Base-by-base conservation (phyloP, 1,140 invertebrate genomes). In the Drosophila pachea region DNA sequence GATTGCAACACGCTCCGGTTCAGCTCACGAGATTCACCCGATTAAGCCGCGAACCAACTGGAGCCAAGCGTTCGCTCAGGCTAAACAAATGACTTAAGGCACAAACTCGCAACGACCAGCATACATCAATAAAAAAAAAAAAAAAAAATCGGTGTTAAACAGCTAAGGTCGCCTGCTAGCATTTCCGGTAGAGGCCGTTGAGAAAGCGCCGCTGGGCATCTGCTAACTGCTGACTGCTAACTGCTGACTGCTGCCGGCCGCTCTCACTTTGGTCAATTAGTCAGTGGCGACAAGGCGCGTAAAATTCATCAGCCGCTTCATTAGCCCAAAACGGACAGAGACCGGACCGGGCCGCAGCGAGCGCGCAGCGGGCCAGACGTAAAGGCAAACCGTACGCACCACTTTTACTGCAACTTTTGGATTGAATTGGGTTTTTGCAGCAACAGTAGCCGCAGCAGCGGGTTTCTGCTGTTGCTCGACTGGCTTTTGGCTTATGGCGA, bases 251-350 rank as follows among this genome's bases (percentile, higher is more conserved):
- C 29, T 42, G 60, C n/a, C n/a, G n/a, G 11, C 67, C 58, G 72
- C 77, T 81, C 77, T 81, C 77, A 76, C 77, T 81, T 74, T 63
- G 50, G 45, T 35, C 76, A 68, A 73, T 81, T 81, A 76, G 77
- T 81, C 69, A 81, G 76, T 56, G 61, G 68, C 69, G 73, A 74
- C 68, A 74, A 72, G 36, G 48, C 60, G 68, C 65, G 54, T 62
- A 55, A 71, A 74, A 67, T 69, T 69, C 61, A 69, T 69, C 61
- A 69, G 43, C 67, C 49, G 63, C 63, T 71, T 71, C 63, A 67
- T 60, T 71, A 71, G 68, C 43, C 43, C 22, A 22, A 22, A 50
- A 29, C 31, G 11, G 43, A 36, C 32, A 36, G 48, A 47, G 42
- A 32, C 33, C 16, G 40, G 32, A 7, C 5, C 12, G 35, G 11